A percentile compares a stretch with the other conserved stretches of the same genome.
Conservation (phyloP, 2,888 invertebrate species). For the Tipula helvola region DNA sequence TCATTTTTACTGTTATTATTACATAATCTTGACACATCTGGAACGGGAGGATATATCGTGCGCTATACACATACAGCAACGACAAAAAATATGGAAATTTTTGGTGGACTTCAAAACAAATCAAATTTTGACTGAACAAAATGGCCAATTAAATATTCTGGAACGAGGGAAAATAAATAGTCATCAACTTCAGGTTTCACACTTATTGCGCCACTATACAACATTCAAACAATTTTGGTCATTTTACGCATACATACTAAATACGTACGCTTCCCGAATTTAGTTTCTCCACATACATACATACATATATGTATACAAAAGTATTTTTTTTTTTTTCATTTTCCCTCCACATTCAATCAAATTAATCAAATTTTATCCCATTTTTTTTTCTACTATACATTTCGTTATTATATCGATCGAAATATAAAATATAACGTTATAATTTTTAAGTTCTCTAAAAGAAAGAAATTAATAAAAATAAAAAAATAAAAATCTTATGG, state of each 20-base stretch:
- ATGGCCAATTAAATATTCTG: neutral
- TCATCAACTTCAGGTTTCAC: neutral
- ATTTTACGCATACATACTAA: neutral
- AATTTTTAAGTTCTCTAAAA: neutral
- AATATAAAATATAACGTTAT: neutral
- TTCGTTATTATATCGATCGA: neutral
- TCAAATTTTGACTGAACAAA: neutral
- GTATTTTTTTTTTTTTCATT: neutral
- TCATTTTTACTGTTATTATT: neutral
- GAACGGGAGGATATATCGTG: neutral
- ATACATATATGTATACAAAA: no score
- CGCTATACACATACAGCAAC: neutral
- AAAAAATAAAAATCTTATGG: neutral
- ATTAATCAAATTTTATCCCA: neutral
- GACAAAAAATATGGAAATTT: neutral
- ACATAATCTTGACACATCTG: neutral
- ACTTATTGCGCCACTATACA: neutral
- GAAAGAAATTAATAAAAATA: neutral
- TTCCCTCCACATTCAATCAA: neutral
- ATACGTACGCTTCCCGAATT: neutral
- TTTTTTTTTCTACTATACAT: neutral
- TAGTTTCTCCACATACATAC: neutral
- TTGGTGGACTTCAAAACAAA: neutral
- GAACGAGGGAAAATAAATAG: neutral
- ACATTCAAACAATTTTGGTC: neutral